These are phyloP conservation scores for Pseudococcus jackbeardsleyi DNA, from an alignment of 2,888 invertebrate genomes.

Conservation along the genomic window DNA sequence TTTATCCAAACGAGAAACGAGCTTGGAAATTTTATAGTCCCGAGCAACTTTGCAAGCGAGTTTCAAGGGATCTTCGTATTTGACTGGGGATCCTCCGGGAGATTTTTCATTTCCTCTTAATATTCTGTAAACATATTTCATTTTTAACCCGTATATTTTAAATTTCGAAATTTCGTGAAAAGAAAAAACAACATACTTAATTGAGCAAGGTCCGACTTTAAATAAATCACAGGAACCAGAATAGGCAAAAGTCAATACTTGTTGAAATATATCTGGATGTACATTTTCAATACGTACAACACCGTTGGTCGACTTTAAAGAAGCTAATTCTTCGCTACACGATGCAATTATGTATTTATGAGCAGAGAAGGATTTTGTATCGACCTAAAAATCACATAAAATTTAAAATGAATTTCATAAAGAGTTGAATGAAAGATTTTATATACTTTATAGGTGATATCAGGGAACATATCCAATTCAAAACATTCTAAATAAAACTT, in stretches of 20 bases:
- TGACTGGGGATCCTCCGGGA: not conserved
- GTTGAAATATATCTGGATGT: constrained; percentile 78
- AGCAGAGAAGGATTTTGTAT: constrained; percentile 76
- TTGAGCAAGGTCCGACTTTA: constrained; percentile 28
- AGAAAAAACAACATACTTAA: not conserved
- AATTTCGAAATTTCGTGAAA: not conserved
- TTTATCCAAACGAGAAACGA: constrained; percentile 68
- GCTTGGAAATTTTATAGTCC: constrained; percentile 72
- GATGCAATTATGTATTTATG: constrained; percentile 81
- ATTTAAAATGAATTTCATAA: constrained; percentile 60
- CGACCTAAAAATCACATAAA: constrained; percentile 72
- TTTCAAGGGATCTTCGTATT: constrained; percentile 69
- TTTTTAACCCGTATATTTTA: not conserved
- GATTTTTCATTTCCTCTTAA: not conserved
- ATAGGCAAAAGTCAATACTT: constrained; percentile 81
- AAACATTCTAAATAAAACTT: constrained; percentile 76
- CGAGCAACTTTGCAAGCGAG: constrained; percentile 75
- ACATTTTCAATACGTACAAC: constrained; percentile 72
- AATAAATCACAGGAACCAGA: constrained; percentile 75
- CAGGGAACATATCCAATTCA: constrained; percentile 79
- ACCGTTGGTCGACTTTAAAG: constrained; percentile 67
- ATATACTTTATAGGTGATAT: constrained; percentile 78
- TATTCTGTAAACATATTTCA: not conserved
- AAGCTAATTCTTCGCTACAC: constrained; percentile 76
- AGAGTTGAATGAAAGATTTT: not conserved